phyloP scores from a whole-genome alignment of 1,140 invertebrate species.

The Conus ventricosus region DNA sequence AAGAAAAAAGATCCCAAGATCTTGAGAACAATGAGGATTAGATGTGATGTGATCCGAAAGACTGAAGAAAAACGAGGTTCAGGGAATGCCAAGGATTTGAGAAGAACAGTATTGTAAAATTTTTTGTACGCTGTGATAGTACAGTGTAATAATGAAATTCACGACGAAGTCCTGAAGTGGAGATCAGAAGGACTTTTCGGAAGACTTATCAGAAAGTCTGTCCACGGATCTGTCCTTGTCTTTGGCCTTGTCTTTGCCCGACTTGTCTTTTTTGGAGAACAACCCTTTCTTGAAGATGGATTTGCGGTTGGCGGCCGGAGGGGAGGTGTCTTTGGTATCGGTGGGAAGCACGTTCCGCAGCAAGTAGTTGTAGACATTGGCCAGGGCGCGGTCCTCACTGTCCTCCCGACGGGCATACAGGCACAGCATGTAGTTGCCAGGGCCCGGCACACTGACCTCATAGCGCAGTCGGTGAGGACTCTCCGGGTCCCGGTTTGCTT shows the following conservation, averaged over 20 bases:
- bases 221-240: constrained; percentile 53
- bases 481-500: constrained; percentile 51
- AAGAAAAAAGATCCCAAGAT: too few relatives aligned
- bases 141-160: too few relatives aligned
- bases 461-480: constrained; percentile 58
- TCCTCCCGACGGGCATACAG: constrained; percentile 66
- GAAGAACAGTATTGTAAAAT: too few relatives aligned
- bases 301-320: constrained; percentile 33
- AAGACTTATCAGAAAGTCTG: constrained; percentile 43
- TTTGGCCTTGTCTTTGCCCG: constrained; percentile 56
- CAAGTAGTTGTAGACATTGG: constrained; percentile 72
- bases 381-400: constrained; percentile 53
- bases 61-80: too few relatives aligned
- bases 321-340: constrained; percentile 19
- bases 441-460: constrained; percentile 56
- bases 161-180: too few relatives aligned
- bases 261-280: constrained; percentile 46
- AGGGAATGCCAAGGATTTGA: too few relatives aligned
- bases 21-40: too few relatives aligned
- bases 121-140: too few relatives aligned
- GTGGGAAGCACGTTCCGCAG: constrained; percentile 57
- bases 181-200: constrained; percentile 38
- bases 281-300: constrained; percentile 56
- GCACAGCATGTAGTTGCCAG: constrained; percentile 71
- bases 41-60: too few relatives aligned